Percentiles rank a stretch among this genome's conserved stretches.
These are phyloP conservation scores for Pammene fasciana DNA, from an alignment of 2,888 invertebrate genomes.

Conservation along the genomic window DNA sequence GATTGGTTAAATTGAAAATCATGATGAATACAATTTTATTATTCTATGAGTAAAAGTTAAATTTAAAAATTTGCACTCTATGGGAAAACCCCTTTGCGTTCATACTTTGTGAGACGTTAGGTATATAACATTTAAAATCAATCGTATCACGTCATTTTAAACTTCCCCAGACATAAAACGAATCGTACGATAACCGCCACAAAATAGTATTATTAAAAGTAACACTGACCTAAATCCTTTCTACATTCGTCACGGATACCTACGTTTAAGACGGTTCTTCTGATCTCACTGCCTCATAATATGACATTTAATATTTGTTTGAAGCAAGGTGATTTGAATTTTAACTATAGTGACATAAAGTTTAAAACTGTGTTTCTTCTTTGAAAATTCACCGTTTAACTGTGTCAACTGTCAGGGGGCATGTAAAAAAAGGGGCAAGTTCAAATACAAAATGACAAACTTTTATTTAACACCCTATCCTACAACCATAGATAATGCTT, in stretches of 20 bases:
- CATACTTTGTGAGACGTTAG: background rate
- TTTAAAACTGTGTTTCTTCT: background rate
- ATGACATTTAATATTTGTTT: background rate
- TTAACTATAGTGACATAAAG: background rate
- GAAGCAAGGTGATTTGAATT: background rate
- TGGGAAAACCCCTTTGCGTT: no score
- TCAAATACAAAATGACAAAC: slow-evolving; percentile 38
- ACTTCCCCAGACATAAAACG: slow-evolving; percentile 12
- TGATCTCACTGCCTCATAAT: slow-evolving; percentile 19
- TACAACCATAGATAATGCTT: slow-evolving; percentile 37
- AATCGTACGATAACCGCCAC: background rate
- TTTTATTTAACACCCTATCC: slow-evolving; percentile 40
- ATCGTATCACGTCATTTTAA: slow-evolving; percentile 7
- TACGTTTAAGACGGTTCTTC: background rate
- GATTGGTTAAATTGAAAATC: no score
- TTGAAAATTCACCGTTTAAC: slow-evolving; percentile 24
- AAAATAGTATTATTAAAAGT: slow-evolving; percentile 20
- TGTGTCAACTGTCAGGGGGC: slow-evolving; percentile 40
- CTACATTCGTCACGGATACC: slow-evolving; percentile 21
- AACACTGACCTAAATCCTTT: slow-evolving; percentile 34
- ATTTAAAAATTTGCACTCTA: no score
- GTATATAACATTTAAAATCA: background rate
- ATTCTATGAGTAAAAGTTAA: no score
- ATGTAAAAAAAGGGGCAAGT: slow-evolving; percentile 41
- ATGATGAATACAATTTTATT: no score